These are phyloP conservation scores for Crotophaga sulcirostris DNA, from an alignment of 2,113 vertebrate genomes.

Conservation along the genomic window DNA sequence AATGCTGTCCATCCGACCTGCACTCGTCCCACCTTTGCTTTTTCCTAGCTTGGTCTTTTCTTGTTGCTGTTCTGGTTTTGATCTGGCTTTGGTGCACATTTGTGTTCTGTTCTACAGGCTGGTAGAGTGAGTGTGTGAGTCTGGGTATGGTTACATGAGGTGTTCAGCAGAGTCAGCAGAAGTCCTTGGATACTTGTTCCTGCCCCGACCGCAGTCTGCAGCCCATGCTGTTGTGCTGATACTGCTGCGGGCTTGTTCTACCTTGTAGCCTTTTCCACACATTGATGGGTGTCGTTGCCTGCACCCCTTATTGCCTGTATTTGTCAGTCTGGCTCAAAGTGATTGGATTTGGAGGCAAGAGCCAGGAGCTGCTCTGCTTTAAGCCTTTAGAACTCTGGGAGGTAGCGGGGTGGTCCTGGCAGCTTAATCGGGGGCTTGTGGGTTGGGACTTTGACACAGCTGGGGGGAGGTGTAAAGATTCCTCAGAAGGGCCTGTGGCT, in stretches of 20 bases:
- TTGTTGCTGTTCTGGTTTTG: neutral
- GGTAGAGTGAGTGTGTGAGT: neutral
- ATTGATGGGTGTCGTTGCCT: neutral
- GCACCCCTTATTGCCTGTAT: neutral
- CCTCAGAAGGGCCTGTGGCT: neutral
- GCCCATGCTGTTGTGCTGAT: neutral
- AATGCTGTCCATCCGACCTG: neutral
- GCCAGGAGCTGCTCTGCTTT: neutral
- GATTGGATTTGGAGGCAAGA: neutral
- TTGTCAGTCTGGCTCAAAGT: neutral
- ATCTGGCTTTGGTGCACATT: neutral
- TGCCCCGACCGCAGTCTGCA: rapidly evolving
- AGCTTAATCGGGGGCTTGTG: neutral
- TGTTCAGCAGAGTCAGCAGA: neutral
- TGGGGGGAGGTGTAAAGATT: neutral
- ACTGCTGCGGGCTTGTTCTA: neutral
- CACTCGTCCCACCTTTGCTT: neutral
- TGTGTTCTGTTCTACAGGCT: neutral
- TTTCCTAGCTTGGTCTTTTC: neutral
- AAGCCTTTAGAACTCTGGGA: neutral
- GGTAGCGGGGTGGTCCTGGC: rapidly evolving
- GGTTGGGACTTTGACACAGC: neutral
- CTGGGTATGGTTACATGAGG: neutral
- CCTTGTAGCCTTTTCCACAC: neutral
- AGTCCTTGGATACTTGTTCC: neutral